Base-by-base conservation (phyloP, 2,888 invertebrate genomes). In the Cremastobaeus sp. region DNA sequence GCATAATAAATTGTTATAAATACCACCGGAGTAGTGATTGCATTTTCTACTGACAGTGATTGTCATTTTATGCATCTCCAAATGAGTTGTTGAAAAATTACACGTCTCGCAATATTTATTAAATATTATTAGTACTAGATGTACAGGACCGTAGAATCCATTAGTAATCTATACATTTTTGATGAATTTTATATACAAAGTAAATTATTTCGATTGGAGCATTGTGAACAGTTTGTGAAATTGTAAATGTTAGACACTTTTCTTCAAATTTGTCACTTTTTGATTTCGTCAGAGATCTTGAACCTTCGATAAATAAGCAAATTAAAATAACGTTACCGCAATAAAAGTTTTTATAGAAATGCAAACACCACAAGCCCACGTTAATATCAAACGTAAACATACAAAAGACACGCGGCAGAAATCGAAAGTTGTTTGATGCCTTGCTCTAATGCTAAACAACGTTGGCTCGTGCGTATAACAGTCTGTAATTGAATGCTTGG, bases 351-450 rank as follows among this genome's bases (percentile, higher is more conserved):
- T n/a, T n/a, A 11, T 37, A 28, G 34, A 48, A 48, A 48, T 34
- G 52, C 8, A 15, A 52, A 52, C 37, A 37, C 25, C 52, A 50
- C 6, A 50, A 6, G 17, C 18, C 32, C 32, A 18, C n/a, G 48
- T 18, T 28, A 34, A 32, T 34, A 48, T 18, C 34, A 48, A 48
- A 48, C 32, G n/a, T 20, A 14, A 55, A 41, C 47, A 32, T 20
- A 32, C 30, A 15, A 41, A 11, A 25, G 11, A 20, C 54, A n/a
- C n/a, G n/a, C n/a, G 39, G 32, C 57, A 43, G 57, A 57, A 57
- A 57, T 57, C 43, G 57, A 57, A 57, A 57, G 57, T 57, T 57
- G 57, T 57, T 57, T 57, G 39, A 43, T 57, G 25, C 43, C 18
- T 43, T 45, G 34, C 21, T 34, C 17, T 57, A 57, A 57, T 21